A percentile compares a stretch with the other conserved stretches of the same genome.
phyloP scores from a whole-genome alignment of 2,113 vertebrate species.

The Larimichthys polyactis region DNA sequence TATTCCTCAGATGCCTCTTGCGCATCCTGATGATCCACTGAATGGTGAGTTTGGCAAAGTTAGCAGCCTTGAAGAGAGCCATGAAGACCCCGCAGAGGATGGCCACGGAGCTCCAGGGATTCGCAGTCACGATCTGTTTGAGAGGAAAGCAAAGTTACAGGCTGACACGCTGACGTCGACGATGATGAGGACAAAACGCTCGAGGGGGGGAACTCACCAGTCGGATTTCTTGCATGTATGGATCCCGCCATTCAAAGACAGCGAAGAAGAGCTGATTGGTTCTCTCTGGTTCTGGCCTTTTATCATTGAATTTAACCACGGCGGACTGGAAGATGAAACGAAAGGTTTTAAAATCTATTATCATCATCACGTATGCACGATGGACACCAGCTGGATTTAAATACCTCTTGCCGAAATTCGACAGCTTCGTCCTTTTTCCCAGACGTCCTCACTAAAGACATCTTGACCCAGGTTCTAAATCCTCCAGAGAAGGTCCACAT shows the following conservation, averaged over 20 bases:
- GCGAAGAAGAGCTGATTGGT: slow-evolving; percentile 93
- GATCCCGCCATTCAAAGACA: slow-evolving; percentile 97
- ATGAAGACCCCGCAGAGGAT: slow-evolving; percentile 96
- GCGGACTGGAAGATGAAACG: slow-evolving; percentile 84
- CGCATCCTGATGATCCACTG: slow-evolving; percentile 96
- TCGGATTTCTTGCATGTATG: slow-evolving; percentile 94
- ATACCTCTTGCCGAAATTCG: slow-evolving; percentile 95
- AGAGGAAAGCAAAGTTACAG: not conserved
- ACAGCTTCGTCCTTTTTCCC: slow-evolving; percentile 88
- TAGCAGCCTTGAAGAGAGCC: slow-evolving; percentile 96
- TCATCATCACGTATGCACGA: too few species aligned
- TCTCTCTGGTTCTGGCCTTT: slow-evolving; percentile 77
- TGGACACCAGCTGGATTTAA: rapidly evolving
- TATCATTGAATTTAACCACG: slow-evolving; percentile 96
- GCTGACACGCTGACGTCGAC: not conserved
- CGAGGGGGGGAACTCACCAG: slow-evolving; percentile 84
- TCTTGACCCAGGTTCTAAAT: slow-evolving; percentile 99
- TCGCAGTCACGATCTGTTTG: slow-evolving; percentile 94
- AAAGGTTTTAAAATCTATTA: not conserved
- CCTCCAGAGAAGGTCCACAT: slow-evolving; percentile 98
- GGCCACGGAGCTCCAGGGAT: slow-evolving; percentile 94
- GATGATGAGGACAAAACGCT: not conserved
- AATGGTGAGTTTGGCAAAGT: slow-evolving; percentile 94
- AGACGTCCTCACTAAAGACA: slow-evolving; percentile 95
- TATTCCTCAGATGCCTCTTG: slow-evolving; percentile 89